Conservation (phyloP, 2,797 vertebrate species). For the Gallinago solitaria region DNA sequence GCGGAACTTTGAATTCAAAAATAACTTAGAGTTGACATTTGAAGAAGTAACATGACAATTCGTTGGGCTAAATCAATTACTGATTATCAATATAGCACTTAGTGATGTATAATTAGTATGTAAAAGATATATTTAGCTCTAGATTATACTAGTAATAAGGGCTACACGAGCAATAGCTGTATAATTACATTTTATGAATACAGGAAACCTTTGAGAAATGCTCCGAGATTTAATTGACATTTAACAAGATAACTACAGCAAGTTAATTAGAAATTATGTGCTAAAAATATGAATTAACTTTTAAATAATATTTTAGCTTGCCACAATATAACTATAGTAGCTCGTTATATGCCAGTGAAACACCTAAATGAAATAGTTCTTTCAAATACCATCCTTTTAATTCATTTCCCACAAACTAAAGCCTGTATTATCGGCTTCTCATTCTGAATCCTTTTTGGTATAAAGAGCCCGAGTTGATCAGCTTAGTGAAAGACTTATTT, state of each 20-base stretch:
- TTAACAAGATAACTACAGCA: conserved; percentile 82
- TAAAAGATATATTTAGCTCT: conserved; percentile 73
- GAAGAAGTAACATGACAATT: conserved; percentile 32
- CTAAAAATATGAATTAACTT: conserved; percentile 82
- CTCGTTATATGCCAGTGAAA: conserved; percentile 59
- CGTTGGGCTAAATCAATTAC: conserved; percentile 73
- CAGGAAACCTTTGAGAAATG: conserved; percentile 79
- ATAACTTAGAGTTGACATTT: conserved; percentile 6
- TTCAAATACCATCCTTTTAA: conserved; percentile 3
- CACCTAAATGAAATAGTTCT: conserved; percentile 66
- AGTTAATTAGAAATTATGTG: conserved; percentile 84
- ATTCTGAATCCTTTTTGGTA: conserved; percentile 29
- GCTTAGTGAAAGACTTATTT: conserved; percentile 63
- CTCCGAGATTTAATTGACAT: conserved; percentile 80
- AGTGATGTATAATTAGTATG: conserved; percentile 70
- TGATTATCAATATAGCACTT: conserved; percentile 76
- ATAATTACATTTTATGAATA: conserved; percentile 80
- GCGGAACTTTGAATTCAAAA: neutral
- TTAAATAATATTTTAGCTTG: conserved; percentile 79
- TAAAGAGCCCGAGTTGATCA: conserved; percentile 56
- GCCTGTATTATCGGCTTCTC: conserved; percentile 57
- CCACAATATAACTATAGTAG: conserved; percentile 45
- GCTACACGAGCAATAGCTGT: conserved; percentile 71
- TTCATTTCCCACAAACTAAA: conserved; percentile 64
- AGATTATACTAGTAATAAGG: conserved; percentile 74